These are phyloP conservation scores for Herminia tarsipennalis DNA, from an alignment of 2,888 invertebrate species.

Conservation along the genomic window DNA sequence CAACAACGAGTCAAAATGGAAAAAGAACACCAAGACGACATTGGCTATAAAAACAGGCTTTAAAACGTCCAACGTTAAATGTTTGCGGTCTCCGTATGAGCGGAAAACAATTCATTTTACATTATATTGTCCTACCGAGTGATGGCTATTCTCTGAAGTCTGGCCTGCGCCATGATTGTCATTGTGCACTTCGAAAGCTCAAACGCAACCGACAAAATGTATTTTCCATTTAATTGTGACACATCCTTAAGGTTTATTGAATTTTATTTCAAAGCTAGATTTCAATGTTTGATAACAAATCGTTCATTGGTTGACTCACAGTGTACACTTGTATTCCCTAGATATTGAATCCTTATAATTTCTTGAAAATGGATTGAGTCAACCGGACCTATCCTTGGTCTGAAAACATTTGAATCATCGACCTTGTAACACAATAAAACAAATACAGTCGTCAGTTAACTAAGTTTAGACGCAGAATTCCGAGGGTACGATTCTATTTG, in stretches of 20 bases:
- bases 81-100: constrained; percentile 32
- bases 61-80: constrained; percentile 30
- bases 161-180: constrained; percentile 13
- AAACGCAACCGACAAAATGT: constrained; percentile 20
- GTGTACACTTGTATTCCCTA: constrained; percentile 10
- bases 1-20: constrained; percentile 5
- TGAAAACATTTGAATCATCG: not conserved
- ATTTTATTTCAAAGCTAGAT: constrained; percentile 19
- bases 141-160: constrained; percentile 26
- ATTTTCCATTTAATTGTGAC: constrained; percentile 22
- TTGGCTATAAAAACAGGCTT: constrained; percentile 25
- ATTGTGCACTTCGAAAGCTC: constrained; percentile 27
- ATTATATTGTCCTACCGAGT: constrained; percentile 30
- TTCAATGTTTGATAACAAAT: constrained; percentile 23
- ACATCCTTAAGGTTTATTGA: constrained; percentile 12
- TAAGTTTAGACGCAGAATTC: too few species aligned
- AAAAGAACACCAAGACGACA: constrained; percentile 12
- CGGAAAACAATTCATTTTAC: constrained; percentile 39
- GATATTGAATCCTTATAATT: constrained; percentile 15
- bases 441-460: too few species aligned
- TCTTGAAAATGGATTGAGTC: constrained; percentile 23
- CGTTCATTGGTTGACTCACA: constrained; percentile 21
- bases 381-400: constrained; percentile 1
- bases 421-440: not conserved
- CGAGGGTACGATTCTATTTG: too few species aligned